Percentiles rank a stretch among this genome's conserved stretches.
Conservation (phyloP, 1,140 invertebrate genomes). For the Neodiprion fabricii region DNA sequence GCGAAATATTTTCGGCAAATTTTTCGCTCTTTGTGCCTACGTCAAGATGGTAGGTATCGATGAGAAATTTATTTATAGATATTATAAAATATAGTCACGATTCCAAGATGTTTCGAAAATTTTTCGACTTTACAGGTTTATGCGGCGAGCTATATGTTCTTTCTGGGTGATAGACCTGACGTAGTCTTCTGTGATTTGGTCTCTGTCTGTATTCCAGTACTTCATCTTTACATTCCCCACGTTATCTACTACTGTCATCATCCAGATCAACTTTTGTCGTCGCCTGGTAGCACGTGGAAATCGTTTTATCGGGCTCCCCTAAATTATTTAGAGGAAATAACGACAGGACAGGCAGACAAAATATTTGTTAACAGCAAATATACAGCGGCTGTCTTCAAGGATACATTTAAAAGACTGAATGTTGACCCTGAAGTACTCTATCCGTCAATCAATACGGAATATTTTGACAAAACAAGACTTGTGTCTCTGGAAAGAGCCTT, state of each 20-base stretch:
- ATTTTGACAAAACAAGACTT: slow-evolving; percentile 70
- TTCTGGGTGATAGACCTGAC: slow-evolving; percentile 70
- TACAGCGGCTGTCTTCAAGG: slow-evolving; percentile 82
- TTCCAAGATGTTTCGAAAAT: slow-evolving; percentile 55
- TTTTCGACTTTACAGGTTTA: slow-evolving; percentile 42
- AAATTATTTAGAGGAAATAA: slow-evolving; percentile 91
- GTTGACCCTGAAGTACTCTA: slow-evolving; percentile 84
- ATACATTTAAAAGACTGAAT: slow-evolving; percentile 80
- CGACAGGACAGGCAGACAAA: slow-evolving; percentile 84
- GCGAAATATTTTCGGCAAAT: slow-evolving; percentile 82
- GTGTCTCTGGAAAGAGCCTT: slow-evolving; percentile 59
- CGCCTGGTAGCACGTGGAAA: slow-evolving; percentile 73
- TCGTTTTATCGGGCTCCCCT: slow-evolving; percentile 86
- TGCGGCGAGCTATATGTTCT: slow-evolving; percentile 51
- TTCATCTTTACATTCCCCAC: slow-evolving; percentile 72
- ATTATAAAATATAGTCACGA: slow-evolving; percentile 63
- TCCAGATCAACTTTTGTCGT: slow-evolving; percentile 90
- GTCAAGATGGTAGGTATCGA: slow-evolving; percentile 86
- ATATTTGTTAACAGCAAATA: slow-evolving; percentile 96
- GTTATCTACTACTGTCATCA: slow-evolving; percentile 98
- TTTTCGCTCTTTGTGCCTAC: slow-evolving; percentile 92
- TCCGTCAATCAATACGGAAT: slow-evolving; percentile 88
- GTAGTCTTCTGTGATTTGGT: slow-evolving; percentile 94
- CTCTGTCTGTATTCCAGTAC: slow-evolving; percentile 82
- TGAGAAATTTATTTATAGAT: slow-evolving; percentile 60